Percentiles rank a stretch among this genome's conserved stretches.
Evolutionary conservation across 2,113 vertebrate species (phyloP).

Genomic region (Anoura caudifer): DNA sequence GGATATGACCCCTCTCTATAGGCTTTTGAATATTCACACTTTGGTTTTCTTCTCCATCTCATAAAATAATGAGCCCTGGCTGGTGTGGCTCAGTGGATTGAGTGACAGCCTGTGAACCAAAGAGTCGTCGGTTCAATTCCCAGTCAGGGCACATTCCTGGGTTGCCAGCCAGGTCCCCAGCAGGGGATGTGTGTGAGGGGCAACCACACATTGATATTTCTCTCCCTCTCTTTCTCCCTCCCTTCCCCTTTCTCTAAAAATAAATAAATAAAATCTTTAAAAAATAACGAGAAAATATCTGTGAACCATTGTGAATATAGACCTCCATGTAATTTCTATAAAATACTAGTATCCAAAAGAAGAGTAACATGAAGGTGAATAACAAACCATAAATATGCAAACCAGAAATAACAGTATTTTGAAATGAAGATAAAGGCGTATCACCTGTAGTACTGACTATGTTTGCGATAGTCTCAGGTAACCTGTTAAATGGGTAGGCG

Average conservation of each 20-base stretch:
- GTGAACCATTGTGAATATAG: not conserved
- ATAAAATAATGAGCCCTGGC: not conserved
- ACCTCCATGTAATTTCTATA: not conserved
- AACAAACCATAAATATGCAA: not conserved
- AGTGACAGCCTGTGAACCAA: too few relatives aligned
- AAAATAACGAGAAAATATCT: not conserved
- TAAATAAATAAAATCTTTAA: too few relatives aligned
- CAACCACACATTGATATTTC: too few relatives aligned
- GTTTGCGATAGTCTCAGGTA: not conserved
- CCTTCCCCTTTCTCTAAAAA: too few relatives aligned
- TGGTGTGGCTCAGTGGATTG: too few relatives aligned
- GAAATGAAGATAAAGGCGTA: not conserved
- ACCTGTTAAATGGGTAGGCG: not conserved
- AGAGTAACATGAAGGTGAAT: not conserved
- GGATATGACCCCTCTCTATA: not conserved
- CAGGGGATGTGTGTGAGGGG: too few relatives aligned
- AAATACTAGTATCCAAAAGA: not conserved
- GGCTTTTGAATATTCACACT: not conserved
- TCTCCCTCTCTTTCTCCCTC: too few relatives aligned
- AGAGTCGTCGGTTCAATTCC: too few relatives aligned
- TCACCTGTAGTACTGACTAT: not conserved
- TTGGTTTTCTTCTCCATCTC: not conserved
- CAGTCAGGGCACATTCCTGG: too few relatives aligned
- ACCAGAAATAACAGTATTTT: not conserved
- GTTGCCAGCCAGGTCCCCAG: too few relatives aligned